These are phyloP conservation scores for Graphium colonna DNA, from an alignment of 2,888 invertebrate genomes.

Conservation along the genomic window DNA sequence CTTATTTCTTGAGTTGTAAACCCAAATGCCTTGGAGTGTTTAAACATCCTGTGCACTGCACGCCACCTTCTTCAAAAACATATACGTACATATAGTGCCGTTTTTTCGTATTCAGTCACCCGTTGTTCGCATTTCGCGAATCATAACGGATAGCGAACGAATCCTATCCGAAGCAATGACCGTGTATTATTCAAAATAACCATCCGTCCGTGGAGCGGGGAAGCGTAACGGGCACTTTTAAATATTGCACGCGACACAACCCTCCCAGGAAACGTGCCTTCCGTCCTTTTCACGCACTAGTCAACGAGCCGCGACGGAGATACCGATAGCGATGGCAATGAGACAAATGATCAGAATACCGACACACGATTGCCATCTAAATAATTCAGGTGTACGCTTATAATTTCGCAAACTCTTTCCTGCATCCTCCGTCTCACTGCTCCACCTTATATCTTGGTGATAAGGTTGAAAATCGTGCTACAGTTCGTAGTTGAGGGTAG, in stretches of 20 bases:
- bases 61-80: no score
- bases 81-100: no score
- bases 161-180: slow-evolving; percentile 27
- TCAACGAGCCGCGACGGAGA: slow-evolving; percentile 37
- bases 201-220: slow-evolving; percentile 21
- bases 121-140: slow-evolving; percentile 4
- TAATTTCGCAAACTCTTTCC: slow-evolving; percentile 40
- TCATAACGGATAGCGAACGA: slow-evolving; percentile 20
- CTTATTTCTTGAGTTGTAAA: no score
- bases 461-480: neutral
- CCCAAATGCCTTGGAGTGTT: no score
- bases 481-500: slow-evolving; percentile 4
- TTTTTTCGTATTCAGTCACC: no score
- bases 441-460: neutral
- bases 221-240: slow-evolving; percentile 25
- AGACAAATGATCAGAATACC: slow-evolving; percentile 74
- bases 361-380: slow-evolving; percentile 75
- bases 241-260: slow-evolving; percentile 28
- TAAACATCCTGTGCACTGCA: no score
- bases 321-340: slow-evolving; percentile 64
- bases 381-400: slow-evolving; percentile 72
- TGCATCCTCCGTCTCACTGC: neutral
- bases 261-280: slow-evolving; percentile 22
- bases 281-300: slow-evolving; percentile 38
- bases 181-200: slow-evolving; percentile 52